Evolutionary conservation across 2,113 vertebrate genomes (phyloP), one percentile per base, ranked within the genome.

Genomic region (Saccopteryx leptura): DNA sequence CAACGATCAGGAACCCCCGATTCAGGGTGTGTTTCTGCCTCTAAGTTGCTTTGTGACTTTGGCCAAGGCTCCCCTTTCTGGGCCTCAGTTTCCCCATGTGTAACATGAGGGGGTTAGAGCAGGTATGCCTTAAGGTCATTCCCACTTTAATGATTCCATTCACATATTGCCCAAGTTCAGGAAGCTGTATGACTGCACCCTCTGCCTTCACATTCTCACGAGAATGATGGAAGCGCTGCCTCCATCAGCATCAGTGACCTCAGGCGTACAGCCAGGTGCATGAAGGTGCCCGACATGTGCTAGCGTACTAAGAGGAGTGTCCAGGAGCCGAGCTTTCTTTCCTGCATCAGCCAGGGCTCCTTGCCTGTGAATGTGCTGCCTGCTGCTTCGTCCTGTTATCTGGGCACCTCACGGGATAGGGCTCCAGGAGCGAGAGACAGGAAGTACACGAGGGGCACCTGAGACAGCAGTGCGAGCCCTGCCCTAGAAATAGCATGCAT

Each of bases 261-360:
- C 2, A 46, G 11, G 52, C 9, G 2, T 46, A 61, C 56, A 9
- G 5, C 69, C 39, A 0, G 3, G 60, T 0, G 10, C 33, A 0
- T 10, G n/a, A 19, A 1, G 60, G 2, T 1, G 0, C 23, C 33
- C 14, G 19, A 19, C 1, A 7, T 13, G 3, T 1, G 7, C 12
- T 61, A 19, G 31, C 0, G 0, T 3, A 10, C 69, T n/a, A 3
- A 76, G 60, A 58, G 24, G 31, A 58, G 7, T 33, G 46, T 19
- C 50, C 60, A 7, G 19, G 19, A 76, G 33, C 4, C 26, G 39
- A 33, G 23, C 26, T 33, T 39, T 68, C 78, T 63, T 76, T 23
- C 60, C 31, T 24, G 52, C 60, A 18, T 46, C 54, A 15, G n/a
- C 21, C 24, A 15, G n/a, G 58, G 58, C 24, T 69, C 61, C 54